phyloP scores from a whole-genome alignment of 2,888 invertebrate genomes.

The Caenorhabditis sp. region DNA sequence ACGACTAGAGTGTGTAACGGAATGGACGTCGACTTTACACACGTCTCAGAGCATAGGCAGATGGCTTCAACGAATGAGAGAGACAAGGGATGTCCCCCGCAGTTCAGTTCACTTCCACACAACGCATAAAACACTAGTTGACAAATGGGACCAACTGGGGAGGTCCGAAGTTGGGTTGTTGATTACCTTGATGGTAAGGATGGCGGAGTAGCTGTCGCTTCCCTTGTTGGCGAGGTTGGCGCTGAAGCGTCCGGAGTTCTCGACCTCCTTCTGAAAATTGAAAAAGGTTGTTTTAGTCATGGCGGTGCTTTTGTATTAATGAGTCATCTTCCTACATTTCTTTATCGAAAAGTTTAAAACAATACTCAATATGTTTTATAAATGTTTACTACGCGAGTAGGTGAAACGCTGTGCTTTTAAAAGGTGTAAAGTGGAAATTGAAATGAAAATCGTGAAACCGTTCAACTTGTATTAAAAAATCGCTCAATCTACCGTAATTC shows the following conservation, averaged over 20 bases:
- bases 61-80: constrained; percentile 21
- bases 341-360: no score
- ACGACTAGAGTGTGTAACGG: constrained; percentile 42
- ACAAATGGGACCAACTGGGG: neutral
- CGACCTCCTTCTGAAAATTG: constrained; percentile 74
- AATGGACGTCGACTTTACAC: constrained; percentile 52
- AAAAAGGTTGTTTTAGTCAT: constrained; percentile 2
- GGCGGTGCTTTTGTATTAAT: no score
- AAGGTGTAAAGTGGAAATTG: neutral
- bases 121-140: constrained; percentile 25
- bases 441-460: neutral
- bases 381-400: no score
- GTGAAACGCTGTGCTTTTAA: no score
- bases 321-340: no score
- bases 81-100: neutral
- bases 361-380: no score
- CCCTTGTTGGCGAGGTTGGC: constrained; percentile 76
- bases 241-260: constrained; percentile 74
- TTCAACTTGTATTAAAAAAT: neutral
- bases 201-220: constrained; percentile 77
- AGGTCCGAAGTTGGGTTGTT: neutral
- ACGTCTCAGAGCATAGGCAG: constrained; percentile 25
- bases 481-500: neutral
- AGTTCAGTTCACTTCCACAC: neutral
- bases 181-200: constrained; percentile 79